A percentile compares a stretch with the other conserved stretches of the same genome.
Conservation (phyloP, 2,888 invertebrate genomes). For the Mesorhabditis belari region DNA sequence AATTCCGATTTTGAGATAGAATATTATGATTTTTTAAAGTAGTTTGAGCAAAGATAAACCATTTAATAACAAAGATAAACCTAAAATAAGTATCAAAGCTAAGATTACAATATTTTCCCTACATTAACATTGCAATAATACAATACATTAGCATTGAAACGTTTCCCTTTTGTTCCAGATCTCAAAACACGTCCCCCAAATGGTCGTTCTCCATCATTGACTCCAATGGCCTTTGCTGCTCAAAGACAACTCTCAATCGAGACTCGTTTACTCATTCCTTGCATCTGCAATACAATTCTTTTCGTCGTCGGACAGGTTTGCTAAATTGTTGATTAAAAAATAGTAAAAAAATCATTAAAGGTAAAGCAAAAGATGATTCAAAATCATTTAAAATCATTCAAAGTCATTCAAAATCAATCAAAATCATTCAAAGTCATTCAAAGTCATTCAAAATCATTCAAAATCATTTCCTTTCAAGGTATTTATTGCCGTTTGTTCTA, state of each 20-base stretch:
- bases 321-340: background rate
- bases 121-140: background rate
- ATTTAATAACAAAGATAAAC: no score
- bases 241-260: slow-evolving; percentile 37
- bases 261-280: slow-evolving; percentile 33
- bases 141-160: background rate
- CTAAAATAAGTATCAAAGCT: no score
- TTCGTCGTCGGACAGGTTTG: slow-evolving; percentile 40
- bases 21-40: no score
- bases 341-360: background rate
- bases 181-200: background rate
- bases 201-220: slow-evolving; percentile 11
- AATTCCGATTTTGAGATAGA: no score
- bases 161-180: background rate
- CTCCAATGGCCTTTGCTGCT: slow-evolving; percentile 18
- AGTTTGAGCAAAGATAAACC: no score
- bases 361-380: background rate
- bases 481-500: slow-evolving; percentile 34
- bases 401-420: no score
- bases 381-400: no score
- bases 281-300: slow-evolving; percentile 36
- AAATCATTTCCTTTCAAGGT: slow-evolving; percentile 12
- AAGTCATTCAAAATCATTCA: no score
- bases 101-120: no score
- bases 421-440: no score